Percentiles rank a stretch among this genome's conserved stretches.
These are phyloP conservation scores for Graptemys geographica DNA, from an alignment of 2,797 vertebrate genomes.

Conservation along the genomic window DNA sequence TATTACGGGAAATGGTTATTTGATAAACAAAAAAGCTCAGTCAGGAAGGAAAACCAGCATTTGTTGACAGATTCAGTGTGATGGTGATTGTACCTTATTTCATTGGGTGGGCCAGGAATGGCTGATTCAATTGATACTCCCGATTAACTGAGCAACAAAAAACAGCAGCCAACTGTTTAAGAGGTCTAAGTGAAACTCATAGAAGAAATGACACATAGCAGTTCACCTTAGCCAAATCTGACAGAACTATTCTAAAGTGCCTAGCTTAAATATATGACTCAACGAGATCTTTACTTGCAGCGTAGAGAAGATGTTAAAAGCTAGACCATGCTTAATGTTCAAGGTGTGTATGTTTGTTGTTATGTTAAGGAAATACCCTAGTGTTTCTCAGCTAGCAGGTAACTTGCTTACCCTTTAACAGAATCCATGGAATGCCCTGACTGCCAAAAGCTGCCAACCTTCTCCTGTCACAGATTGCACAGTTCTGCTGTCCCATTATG, in stretches of 20 bases:
- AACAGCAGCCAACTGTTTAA: slow-evolving; percentile 9
- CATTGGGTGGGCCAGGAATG: not conserved
- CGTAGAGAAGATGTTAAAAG: not conserved
- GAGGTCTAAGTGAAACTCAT: not conserved
- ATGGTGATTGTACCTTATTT: slow-evolving; percentile 36
- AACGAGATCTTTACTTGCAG: not conserved
- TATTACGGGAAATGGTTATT: slow-evolving; percentile 77
- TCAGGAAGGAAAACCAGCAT: slow-evolving; percentile 35
- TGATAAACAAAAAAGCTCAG: slow-evolving; percentile 69
- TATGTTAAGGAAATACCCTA: not conserved
- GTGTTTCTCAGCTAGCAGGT: not conserved
- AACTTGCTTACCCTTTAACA: not conserved
- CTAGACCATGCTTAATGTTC: accelerated
- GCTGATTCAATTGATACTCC: not conserved
- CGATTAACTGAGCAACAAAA: slow-evolving; percentile 37
- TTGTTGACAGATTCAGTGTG: slow-evolving; percentile 51
- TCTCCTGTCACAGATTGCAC: not conserved
- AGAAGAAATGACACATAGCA: not conserved
- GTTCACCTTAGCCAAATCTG: not conserved
- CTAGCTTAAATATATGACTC: accelerated
- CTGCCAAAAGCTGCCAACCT: not conserved
- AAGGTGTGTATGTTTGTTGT: not conserved
- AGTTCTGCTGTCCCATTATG: not conserved
- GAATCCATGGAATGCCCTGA: not conserved
- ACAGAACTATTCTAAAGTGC: not conserved